phyloP scores from a whole-genome alignment of 2,797 vertebrate species.

The Sebastes oblongus region DNA sequence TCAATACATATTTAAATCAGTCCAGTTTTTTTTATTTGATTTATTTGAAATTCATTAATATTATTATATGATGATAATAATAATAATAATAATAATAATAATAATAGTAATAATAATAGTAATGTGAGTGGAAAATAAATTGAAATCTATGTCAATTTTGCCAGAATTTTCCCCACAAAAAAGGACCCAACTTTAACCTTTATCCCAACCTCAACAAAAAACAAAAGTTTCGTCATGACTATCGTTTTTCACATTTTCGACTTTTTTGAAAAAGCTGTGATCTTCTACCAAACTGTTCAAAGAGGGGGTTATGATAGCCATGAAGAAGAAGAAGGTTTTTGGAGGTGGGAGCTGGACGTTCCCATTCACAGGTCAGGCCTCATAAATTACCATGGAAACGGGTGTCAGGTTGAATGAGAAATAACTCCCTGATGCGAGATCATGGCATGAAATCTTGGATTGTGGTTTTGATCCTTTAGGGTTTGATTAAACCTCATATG shows the following conservation, averaged over 20 bases:
- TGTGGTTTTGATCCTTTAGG: not conserved
- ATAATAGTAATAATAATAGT: too few relatives aligned
- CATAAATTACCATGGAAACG: conserved; percentile 51
- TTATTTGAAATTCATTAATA: too few relatives aligned
- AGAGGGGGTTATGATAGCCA: conserved; percentile 35
- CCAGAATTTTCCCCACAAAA: not conserved
- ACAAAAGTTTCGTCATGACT: conserved; percentile 39
- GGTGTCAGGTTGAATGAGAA: conserved; percentile 42
- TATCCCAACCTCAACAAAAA: not conserved
- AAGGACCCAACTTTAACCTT: not conserved
- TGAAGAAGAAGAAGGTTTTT: conserved; percentile 27
- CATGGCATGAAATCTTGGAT: not conserved
- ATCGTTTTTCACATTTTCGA: conserved; percentile 22
- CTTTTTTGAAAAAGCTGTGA: not conserved
- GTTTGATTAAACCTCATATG: not conserved
- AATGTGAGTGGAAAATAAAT: too few relatives aligned
- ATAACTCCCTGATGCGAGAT: not conserved
- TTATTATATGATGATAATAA: too few relatives aligned
- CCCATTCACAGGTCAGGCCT: conserved; percentile 51
- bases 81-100: too few relatives aligned
- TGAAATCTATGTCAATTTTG: not conserved
- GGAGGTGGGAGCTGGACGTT: conserved; percentile 22
- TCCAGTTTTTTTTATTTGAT: too few relatives aligned
- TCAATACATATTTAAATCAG: too few relatives aligned
- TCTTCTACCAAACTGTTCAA: conserved; percentile 42